Percentiles rank a stretch among this genome's conserved stretches.
Conservation (phyloP, 2,797 vertebrate species). For the Leptodactylus fallax region DNA sequence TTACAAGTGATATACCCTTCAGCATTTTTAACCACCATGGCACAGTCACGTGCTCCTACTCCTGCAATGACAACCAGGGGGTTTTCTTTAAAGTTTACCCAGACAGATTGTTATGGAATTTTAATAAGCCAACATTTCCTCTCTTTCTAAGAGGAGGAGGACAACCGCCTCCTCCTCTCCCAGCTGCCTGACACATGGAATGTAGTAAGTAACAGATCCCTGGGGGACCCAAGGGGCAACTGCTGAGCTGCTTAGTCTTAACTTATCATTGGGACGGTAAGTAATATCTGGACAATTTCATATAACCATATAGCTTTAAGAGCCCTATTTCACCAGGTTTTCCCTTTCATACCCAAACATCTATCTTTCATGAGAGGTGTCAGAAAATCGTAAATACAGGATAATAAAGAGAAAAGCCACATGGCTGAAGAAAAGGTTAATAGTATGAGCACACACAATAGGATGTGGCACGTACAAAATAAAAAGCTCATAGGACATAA, state of each 20-base stretch:
- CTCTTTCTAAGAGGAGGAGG: not conserved
- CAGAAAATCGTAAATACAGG: too few relatives aligned
- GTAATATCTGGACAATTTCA: not conserved
- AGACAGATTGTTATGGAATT: conserved; percentile 23
- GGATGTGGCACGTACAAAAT: too few relatives aligned
- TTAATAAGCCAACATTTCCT: conserved; percentile 49
- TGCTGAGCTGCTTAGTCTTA: not conserved
- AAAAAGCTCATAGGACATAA: not conserved
- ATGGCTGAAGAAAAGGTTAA: not conserved
- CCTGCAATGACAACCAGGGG: not conserved
- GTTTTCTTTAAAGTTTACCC: not conserved
- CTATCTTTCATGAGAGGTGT: too few relatives aligned
- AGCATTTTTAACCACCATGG: not conserved
- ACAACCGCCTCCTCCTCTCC: not conserved
- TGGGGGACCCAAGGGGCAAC: conserved; percentile 5
- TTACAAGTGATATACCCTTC: too few relatives aligned
- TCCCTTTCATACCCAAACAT: too few relatives aligned
- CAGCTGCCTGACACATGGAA: conserved; percentile 9
- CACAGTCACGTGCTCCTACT: not conserved
- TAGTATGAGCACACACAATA: not conserved
- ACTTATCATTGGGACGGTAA: not conserved
- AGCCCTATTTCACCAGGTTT: not conserved
- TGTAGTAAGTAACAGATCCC: conserved; percentile 33
- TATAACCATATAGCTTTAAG: not conserved
- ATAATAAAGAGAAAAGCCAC: too few relatives aligned